Base-by-base conservation (phyloP, 1,140 invertebrate species). In the Heliconius hewitsoni region DNA sequence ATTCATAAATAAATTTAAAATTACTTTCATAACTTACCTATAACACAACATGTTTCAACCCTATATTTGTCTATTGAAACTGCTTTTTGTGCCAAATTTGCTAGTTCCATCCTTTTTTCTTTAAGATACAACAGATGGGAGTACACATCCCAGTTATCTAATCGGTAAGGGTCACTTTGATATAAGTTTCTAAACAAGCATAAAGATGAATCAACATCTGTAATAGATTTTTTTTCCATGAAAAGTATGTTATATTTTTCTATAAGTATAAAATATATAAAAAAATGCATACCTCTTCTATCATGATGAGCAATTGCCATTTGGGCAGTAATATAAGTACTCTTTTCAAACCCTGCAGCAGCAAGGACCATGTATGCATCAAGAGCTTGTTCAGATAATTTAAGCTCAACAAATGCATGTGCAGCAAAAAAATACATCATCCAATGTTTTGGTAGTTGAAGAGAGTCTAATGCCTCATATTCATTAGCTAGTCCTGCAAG, bases 31-130 rank as follows among this genome's bases (percentile, higher is more conserved):
- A 27, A 46, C 73, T 96, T 95, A 98, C 99, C 99, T 91, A 99
- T 98, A 87, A 99, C 98, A 95, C 98, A 99, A 93, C 99, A 99
- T 1, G 99, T 99, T 95, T 99, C 99, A 18, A 99, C 97, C 88
- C 98, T 96, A 90, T 99, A 99, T 95, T 99, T 99, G 92, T 99
- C 99, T 82, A 99, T 98, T 89, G 98, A 97, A 50, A 98, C 98
- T 52, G 98, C 98, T 86, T 97, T 97, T 89, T 99, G 98, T 9
- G 99, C 99, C 79, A 99, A 95, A 93, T 98, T 96, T 9, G 99
- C 98, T 80, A 99, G 95, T 92, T 99, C 98, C 77, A 97, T 97
- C 87, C 98, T 96, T 94, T 98, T 96, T 91, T 99, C 98, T 95
- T 98, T 98, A 8, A 99, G 97, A 91, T 99, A 99, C 9, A 99